A percentile compares a stretch with the other conserved stretches of the same genome.
phyloP scores from a whole-genome alignment of 2,113 vertebrate genomes.

The Austrofundulus limnaeus region DNA sequence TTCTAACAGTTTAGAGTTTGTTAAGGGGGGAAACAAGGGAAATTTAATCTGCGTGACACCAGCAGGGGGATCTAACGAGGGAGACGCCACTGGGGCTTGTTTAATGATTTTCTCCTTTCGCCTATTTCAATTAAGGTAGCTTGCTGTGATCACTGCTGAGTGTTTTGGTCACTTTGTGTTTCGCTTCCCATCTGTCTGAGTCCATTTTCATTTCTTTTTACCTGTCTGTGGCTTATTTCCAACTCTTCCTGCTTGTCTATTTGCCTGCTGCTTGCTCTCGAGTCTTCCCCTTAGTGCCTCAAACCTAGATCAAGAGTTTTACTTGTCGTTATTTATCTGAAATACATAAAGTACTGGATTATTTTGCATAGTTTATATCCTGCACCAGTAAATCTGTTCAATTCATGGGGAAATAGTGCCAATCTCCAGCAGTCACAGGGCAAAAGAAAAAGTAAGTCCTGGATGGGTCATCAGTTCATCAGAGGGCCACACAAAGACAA shows the following conservation, averaged over 20 bases:
- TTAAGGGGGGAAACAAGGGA: slow-evolving; percentile 64
- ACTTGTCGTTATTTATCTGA: background rate
- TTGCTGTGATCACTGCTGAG: slow-evolving; percentile 64
- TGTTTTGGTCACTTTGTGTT: slow-evolving; percentile 37
- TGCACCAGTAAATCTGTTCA: too few relatives aligned
- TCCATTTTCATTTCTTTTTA: slow-evolving; percentile 30
- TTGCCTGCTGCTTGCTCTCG: background rate
- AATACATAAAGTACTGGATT: too few relatives aligned
- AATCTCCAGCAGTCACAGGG: too few relatives aligned
- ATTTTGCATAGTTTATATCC: too few relatives aligned
- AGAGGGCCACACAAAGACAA: too few relatives aligned
- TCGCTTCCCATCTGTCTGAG: slow-evolving; percentile 25
- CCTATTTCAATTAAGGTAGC: slow-evolving; percentile 70
- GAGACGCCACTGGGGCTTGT: slow-evolving; percentile 72
- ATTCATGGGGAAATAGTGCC: too few relatives aligned
- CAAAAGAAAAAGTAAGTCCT: too few relatives aligned
- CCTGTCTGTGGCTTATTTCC: slow-evolving; percentile 31
- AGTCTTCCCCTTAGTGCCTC: background rate
- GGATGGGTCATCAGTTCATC: too few relatives aligned
- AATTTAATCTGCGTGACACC: slow-evolving; percentile 70
- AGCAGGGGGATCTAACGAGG: slow-evolving; percentile 73
- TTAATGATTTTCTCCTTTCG: slow-evolving; percentile 73
- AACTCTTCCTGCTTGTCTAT: slow-evolving; percentile 11
- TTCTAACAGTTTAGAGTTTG: slow-evolving; percentile 67
- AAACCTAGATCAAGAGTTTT: slow-evolving; percentile 4